Evolutionary conservation across 2,888 invertebrate genomes (phyloP).

Genomic region (Macroteleia sp.): DNA sequence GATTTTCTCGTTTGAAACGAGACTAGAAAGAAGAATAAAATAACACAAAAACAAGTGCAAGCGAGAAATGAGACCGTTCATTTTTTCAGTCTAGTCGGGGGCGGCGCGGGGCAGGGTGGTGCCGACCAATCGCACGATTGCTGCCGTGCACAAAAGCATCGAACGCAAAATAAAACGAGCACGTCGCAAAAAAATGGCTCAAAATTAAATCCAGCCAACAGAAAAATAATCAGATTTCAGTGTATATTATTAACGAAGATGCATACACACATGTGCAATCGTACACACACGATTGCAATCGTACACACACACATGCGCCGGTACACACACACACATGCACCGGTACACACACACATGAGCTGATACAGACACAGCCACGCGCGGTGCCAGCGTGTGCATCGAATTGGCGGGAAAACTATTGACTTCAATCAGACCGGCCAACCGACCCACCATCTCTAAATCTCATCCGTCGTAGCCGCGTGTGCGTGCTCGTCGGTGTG

Average conservation of each 20-base stretch:
- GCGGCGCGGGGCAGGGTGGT: conserved; percentile 36
- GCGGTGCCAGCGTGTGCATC: conserved; percentile 33
- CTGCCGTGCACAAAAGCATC: conserved; percentile 74
- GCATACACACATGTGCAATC: conserved; percentile 60
- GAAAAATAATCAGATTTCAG: conserved; percentile 83
- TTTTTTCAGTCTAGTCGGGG: conserved; percentile 56
- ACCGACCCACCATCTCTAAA: conserved; percentile 57
- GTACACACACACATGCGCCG: conserved; percentile 11
- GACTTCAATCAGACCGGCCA: conserved; percentile 76
- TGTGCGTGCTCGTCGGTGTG: conserved; percentile 30
- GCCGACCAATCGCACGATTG: conserved; percentile 74
- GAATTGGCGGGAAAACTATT: conserved; percentile 75
- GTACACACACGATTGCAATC: not conserved
- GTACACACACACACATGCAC: not conserved
- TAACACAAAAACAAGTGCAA: conserved; percentile 58
- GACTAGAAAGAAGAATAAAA: conserved; percentile 61
- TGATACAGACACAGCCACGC: not conserved
- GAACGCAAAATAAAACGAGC: conserved; percentile 72
- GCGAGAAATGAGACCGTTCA: conserved; percentile 60
- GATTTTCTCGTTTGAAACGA: conserved; percentile 58
- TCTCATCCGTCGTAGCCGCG: conserved; percentile 28
- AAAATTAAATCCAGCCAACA: conserved; percentile 81
- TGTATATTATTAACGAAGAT: conserved; percentile 81
- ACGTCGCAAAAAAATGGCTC: conserved; percentile 73
- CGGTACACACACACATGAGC: too few species aligned